Evolutionary conservation across 2,888 invertebrate genomes (phyloP), one percentile per base, ranked within the genome.

Genomic region (Phortica okadai): DNA sequence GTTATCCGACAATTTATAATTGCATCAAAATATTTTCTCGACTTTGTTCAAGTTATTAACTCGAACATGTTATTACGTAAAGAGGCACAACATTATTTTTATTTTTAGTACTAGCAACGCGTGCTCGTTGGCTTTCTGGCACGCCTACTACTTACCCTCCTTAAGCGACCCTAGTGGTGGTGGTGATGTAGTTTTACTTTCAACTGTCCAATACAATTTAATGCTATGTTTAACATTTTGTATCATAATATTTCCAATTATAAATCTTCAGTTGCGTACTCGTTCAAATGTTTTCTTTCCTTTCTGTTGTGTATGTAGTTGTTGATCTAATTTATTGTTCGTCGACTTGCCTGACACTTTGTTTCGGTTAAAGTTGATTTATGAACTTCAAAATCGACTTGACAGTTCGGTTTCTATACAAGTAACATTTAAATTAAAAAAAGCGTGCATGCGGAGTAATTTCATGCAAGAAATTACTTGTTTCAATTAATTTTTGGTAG

Each of bases 1-100:
- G 87, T 85, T 85, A 86, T 84, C 85, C 85, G 87, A 86, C 85
- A 86, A 84, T 85, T 86, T 86, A 85, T 87, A 87, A 87, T 86
- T 86, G 85, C 85, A 86, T 85, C 85, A 87, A 83, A 84, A 85
- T 80, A 70, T 56, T 72, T 72, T 56, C 70, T 33, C 70, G 45
- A 21, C 69, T 25, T 54, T 70, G 54, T 56, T 56, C 3, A 14
- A 72, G 45, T 72, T 72, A 72, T 72, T 56, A 72, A 72, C 70
- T 56, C 25, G 33, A 72, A 56, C 69, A 70, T 70, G 69, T 50
- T 45, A 50, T 50, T 25, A 70, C 25, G 14, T 50, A 66, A 62
- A 62, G 62, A 7, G 25, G 21, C 33, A 62, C 25, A 25, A 25
- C 25, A 50, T 62, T 62, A n/a, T 62, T 66, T 16, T 25, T 70